Base-by-base conservation (phyloP, 2,888 invertebrate genomes). In the Drosophila eohydei region DNA sequence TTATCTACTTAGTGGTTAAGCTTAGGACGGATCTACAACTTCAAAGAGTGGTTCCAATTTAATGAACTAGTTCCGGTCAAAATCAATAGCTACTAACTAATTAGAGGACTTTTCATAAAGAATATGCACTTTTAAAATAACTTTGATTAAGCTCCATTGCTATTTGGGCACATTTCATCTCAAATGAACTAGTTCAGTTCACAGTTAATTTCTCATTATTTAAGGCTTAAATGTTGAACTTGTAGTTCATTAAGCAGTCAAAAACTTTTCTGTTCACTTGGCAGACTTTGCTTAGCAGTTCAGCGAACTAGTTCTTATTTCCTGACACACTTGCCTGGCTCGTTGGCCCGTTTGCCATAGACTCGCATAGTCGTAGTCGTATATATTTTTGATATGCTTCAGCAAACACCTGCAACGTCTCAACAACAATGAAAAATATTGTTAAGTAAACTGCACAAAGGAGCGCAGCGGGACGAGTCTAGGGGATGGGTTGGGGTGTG, bases 401-500 rank as follows among this genome's bases (percentile, higher is more conserved):
- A 77, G 88, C 78, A 80, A 88, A 88, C 88, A 84, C 84, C 84
- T 88, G 84, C 88, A 88, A 88, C 83, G 86, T 84, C 88, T 88
- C 88, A 88, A 86, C 84, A 86, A 88, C 88, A 86, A 86, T 78
- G 82, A 71, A 70, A 86, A 86, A 85, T 88, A 88, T 85, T 73
- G 72, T 83, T 74, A 80, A 88, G 83, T 85, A 82, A 88, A 72
- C 72, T 65, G 44, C 59, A 78, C 75, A 75, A 78, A 75, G 64
- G 68, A 58, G 52, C 41, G n/a, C 46, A 52, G 50, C n/a, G 40
- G 52, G 36, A 48, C 46, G 58, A 12, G 9, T 11, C 7, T 7
- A 40, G 56, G 26, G 55, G n/a, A 3, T 6, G 40, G 46, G 38
- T 50, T 0, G 32, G 16, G 26, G 2, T 12, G 28, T 2, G 11